Base-by-base conservation (phyloP, 2,797 vertebrate species). In the Myotis planiceps region DNA sequence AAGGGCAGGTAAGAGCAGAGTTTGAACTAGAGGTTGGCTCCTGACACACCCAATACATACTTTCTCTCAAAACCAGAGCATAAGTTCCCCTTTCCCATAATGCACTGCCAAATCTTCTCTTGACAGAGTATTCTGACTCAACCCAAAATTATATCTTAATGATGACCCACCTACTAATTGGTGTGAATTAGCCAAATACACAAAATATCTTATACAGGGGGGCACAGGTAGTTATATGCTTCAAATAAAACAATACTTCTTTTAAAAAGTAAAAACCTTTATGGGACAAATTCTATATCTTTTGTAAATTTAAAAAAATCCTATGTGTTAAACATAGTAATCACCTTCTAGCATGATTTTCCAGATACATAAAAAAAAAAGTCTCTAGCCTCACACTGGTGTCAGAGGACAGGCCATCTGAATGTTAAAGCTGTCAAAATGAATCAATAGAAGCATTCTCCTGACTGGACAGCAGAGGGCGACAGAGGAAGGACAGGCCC, bases 391-490 rank as follows among this genome's bases (percentile, higher is more conserved):
- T 66, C 92, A 95, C 45, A 63, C 66, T 2, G 78, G 58, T 2
- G 6, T 95, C 29, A 49, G 47, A 25, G 32, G 51, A 94, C 72
- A 80, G 93, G 83, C 84, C 60, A 80, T 39, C 45, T 45, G 72
- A 95, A 97, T 37, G 76, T 79, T 94, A 97, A 97, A 19, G 2
- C 0, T 15, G 6, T 63, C 47, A 72, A 90, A 39, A 66, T 16
- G 18, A 60, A 63, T n/a, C 29, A 51, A 63, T 23, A 47, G 25
- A 81, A 42, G 94, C 92, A 97, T 90, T 98, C 89, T 98, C 96
- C 78, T 90, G 42, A 75, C 63, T 96, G 97, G 97, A 98, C 89
- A 96, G 97, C 95, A 98, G 98, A 97, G 97, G 95, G 97, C 97
- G 95, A 21, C 97, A 95, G 93, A 98, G 97, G 93, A 97, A 97